phyloP scores from a whole-genome alignment of 2,113 vertebrate genomes.

The Stegostoma tigrinum region DNA sequence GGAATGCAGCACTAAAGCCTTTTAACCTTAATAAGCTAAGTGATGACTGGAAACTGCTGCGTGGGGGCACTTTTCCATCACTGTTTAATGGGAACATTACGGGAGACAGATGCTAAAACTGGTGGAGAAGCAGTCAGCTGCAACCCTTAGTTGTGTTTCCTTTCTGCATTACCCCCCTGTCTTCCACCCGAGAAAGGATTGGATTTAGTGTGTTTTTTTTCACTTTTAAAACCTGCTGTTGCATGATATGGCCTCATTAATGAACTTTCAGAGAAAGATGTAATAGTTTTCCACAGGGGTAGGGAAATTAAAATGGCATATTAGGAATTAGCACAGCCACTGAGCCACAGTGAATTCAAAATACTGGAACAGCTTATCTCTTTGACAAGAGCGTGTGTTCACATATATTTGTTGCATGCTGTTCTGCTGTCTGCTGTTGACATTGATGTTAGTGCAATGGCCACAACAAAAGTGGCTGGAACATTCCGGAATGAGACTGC shows the following conservation, averaged over 20 bases:
- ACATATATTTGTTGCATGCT: neutral
- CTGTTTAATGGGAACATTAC: neutral
- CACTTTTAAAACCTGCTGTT: neutral
- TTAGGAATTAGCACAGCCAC: neutral
- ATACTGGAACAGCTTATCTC: neutral
- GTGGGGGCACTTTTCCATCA: neutral
- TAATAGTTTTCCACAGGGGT: conserved; percentile 1
- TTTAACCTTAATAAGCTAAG: conserved; percentile 29
- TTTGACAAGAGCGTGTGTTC: neutral
- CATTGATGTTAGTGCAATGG: neutral
- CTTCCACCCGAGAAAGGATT: neutral
- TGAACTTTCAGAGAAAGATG: neutral
- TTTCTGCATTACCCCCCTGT: neutral
- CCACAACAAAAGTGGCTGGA: neutral
- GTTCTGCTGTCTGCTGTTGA: neutral
- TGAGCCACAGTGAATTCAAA: neutral
- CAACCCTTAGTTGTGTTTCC: neutral
- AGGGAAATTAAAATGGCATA: neutral
- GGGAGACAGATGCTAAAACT: neutral
- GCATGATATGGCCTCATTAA: neutral
- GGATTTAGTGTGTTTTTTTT: neutral
- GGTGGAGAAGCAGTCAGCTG: neutral
- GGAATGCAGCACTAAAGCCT: conserved; percentile 6
- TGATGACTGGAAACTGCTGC: neutral
- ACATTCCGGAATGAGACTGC: neutral